A percentile compares a stretch with the other conserved stretches of the same genome.
Evolutionary conservation across 2,888 invertebrate genomes (phyloP).

Genomic region (Nipponacmea schrenckii): DNA sequence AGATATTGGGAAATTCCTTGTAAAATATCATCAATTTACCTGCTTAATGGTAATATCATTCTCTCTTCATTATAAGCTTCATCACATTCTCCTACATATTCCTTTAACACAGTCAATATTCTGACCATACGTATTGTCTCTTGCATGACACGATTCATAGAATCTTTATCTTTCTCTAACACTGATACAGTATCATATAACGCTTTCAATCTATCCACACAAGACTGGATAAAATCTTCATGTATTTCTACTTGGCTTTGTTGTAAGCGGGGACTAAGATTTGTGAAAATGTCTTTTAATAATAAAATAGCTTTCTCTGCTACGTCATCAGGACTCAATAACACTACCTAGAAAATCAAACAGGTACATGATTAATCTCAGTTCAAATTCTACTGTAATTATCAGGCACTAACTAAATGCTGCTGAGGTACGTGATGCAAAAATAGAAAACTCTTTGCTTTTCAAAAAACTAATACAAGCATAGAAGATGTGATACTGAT

Average conservation of each 20-base stretch:
- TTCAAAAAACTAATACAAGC: too few species aligned
- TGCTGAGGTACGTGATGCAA: not conserved
- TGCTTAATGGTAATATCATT: constrained; percentile 86
- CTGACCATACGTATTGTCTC: constrained; percentile 86
- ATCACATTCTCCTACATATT: constrained; percentile 96
- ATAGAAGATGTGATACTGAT: too few species aligned
- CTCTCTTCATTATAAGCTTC: constrained; percentile 79
- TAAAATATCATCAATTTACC: too few species aligned
- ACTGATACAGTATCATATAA: constrained; percentile 78
- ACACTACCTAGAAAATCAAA: constrained; percentile 75
- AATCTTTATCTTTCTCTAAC: constrained; percentile 64
- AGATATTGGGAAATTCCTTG: too few species aligned
- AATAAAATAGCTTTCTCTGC: constrained; percentile 91
- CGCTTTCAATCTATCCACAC: constrained; percentile 85
- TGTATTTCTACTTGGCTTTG: constrained; percentile 83
- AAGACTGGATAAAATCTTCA: constrained; percentile 90
- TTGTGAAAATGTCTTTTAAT: constrained; percentile 91
- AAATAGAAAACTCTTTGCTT: too few species aligned
- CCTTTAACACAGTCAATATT: constrained; percentile 91
- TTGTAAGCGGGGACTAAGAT: constrained; percentile 86
- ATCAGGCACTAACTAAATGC: not conserved
- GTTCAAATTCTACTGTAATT: not conserved
- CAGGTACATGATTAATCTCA: not conserved
- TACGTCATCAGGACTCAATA: constrained; percentile 90
- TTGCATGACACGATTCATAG: constrained; percentile 72